Evolutionary conservation across 2,888 invertebrate species (phyloP), one percentile per base, ranked within the genome.

Genomic region (Drosophila infuscata): DNA sequence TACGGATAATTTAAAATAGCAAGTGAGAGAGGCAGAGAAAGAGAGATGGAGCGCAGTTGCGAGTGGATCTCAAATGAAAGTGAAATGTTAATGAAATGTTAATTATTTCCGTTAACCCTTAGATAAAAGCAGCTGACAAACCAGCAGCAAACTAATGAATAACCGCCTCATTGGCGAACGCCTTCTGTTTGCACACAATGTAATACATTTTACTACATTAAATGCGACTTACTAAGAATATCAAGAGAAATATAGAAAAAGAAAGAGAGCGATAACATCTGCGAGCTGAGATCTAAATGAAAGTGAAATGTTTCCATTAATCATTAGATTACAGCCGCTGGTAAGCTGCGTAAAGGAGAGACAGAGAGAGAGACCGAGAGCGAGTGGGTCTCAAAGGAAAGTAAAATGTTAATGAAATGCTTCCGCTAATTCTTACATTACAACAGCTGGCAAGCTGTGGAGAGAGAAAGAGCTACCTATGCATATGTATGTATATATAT

Each of bases 71-170:
- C 30, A 48, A 54, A 56, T 52, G 61, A 69, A 75, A 70, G 61
- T 25, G 69, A 74, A 60, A 69, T 48, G 48, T 46, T 41, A 59
- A 69, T 48, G 53, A 74, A 53, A 69, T 48, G 48, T 46, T 48
- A 59, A 65, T 41, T 53, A 32, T 32, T 52, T 41, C 30, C 49
- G 56, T 30, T 56, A 29, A n/a, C n/a, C 5, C n/a, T 38, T n/a
- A 5, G 29, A 30, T 38, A 38, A 29, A 11, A 56, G 53, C 25
- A 46, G 15, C 30, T 12, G 38, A 8, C 48, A 70, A 25, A 12
- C 7, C 46, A 46, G 20, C 46, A 15, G 20, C 46, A 20, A 46
- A 46, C 46, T 20, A 46, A 12, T 20, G 46, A 46, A 46, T 46
- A 7, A 46, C 20, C 25, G 8, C 7, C 3, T 20, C 12, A 12